Conservation (phyloP, 2,113 vertebrate genomes). For the Paralichthys olivaceus region DNA sequence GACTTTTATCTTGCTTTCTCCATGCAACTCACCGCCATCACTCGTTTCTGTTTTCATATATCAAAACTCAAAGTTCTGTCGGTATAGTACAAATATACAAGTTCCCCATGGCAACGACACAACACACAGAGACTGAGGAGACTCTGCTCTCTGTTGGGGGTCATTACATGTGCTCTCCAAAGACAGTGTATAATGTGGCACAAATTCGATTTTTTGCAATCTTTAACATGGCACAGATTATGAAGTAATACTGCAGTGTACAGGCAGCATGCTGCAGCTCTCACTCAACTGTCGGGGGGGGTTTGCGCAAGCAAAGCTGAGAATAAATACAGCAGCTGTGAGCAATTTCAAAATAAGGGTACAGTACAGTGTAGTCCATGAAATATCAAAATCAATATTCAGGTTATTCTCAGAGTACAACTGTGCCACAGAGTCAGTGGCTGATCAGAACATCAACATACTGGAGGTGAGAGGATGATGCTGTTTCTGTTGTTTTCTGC, state of each 20-base stretch:
- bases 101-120: conserved; percentile 1
- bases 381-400: conserved; percentile 12
- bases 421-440: neutral
- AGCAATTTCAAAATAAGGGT: conserved; percentile 18
- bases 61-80: conserved; percentile 50
- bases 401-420: conserved; percentile 19
- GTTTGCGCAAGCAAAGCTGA: conserved; percentile 31
- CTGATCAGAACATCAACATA: neutral
- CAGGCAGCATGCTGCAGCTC: conserved; percentile 34
- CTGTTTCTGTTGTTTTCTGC: neutral
- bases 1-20: conserved; percentile 35
- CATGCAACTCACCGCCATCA: conserved; percentile 6
- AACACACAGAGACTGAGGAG: neutral
- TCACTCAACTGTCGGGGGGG: neutral
- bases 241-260: conserved; percentile 44
- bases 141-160: neutral
- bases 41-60: conserved; percentile 32
- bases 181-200: conserved; percentile 7
- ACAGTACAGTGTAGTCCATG: conserved; percentile 27
- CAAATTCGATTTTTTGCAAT: neutral
- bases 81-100: conserved; percentile 76
- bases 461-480: neutral
- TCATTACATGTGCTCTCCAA: neutral
- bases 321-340: conserved; percentile 33
- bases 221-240: conserved; percentile 43